Evolutionary conservation across 2,888 invertebrate species (phyloP), one percentile per base, ranked within the genome.

Genomic region (Troglohyphantes excavatus): DNA sequence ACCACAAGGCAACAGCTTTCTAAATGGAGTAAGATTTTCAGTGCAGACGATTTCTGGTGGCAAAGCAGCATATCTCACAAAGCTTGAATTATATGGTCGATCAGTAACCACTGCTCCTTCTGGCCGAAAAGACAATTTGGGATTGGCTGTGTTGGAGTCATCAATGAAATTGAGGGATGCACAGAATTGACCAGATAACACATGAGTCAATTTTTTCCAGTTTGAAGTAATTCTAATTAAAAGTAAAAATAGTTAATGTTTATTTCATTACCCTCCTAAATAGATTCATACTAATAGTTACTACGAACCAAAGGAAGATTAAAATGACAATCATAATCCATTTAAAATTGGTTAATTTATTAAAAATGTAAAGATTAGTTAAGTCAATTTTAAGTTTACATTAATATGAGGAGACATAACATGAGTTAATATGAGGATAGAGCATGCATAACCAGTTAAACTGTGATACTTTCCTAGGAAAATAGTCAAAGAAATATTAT

Each of bases 1-100:
- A 29, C 89, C 97, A 94, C 99, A 99, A 0, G 99, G 99, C 68
- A 99, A 94, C 3, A 99, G 94, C 93, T 99, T 99, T 93, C 98
- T 98, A 97, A 99, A 99, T 0, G 99, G 99, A 17, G 99, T 99
- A 92, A 99, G 94, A 94, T 99, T 99, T 94, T 99, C 99, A 0
- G 99, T 99, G 93, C 99, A 99, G 2, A 99, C 98, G 92, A 98
- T 97, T 95, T 99, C 99, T 91, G 97, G 95, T 0, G 99, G 98
- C 90, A 99, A 93, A n/a, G 97, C 96, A 0, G 98, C 96, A 94
- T 98, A 99, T 92, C 97, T 94, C 26, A 92, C 21, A 68, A 90
- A 91, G 27, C 90, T 91, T 21, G 91, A 81, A 72, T 91, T 84
- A 59, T 92, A 91, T 19, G 93, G 95, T 94, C 92, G 95, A 94